Conservation (phyloP, 2,113 vertebrate species). For the Haplochromis vanheusdeni region DNA sequence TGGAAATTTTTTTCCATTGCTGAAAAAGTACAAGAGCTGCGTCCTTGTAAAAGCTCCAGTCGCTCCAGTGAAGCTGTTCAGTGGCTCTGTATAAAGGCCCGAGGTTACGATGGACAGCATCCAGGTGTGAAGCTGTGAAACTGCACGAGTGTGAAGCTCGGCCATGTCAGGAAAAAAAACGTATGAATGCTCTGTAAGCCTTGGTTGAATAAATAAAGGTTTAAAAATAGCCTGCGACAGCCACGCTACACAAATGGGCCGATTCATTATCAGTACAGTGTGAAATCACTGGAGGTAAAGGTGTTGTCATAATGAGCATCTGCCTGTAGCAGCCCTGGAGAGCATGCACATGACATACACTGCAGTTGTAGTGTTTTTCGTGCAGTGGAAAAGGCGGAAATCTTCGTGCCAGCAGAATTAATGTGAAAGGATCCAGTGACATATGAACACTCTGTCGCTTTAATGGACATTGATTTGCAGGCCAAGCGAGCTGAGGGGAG, state of each 20-base stretch:
- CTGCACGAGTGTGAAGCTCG: neutral
- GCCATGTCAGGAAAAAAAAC: neutral
- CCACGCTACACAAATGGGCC: neutral
- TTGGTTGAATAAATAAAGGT: slow-evolving; percentile 8
- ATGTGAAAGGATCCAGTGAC: slow-evolving; percentile 35
- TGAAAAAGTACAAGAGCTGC: neutral
- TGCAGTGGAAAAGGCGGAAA: neutral
- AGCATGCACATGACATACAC: neutral
- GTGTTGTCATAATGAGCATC: slow-evolving; percentile 43
- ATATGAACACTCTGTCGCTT: slow-evolving; percentile 26
- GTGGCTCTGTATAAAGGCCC: neutral
- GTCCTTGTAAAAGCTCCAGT: slow-evolving; percentile 6
- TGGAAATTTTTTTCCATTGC: neutral
- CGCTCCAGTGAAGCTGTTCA: neutral
- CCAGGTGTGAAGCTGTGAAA: slow-evolving; percentile 33
- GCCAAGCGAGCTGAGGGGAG: slow-evolving; percentile 16
- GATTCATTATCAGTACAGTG: slow-evolving; percentile 21
- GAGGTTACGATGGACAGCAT: neutral
- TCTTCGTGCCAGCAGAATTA: slow-evolving; percentile 16
- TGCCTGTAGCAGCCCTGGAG: slow-evolving; percentile 34
- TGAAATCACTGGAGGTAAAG: slow-evolving; percentile 29
- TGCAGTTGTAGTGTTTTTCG: neutral
- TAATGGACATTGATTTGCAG: slow-evolving; percentile 68
- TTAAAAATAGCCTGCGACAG: slow-evolving; percentile 7
- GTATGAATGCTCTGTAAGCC: neutral